Conservation (phyloP, 2,888 invertebrate species). For the Pomacea canaliculata region DNA sequence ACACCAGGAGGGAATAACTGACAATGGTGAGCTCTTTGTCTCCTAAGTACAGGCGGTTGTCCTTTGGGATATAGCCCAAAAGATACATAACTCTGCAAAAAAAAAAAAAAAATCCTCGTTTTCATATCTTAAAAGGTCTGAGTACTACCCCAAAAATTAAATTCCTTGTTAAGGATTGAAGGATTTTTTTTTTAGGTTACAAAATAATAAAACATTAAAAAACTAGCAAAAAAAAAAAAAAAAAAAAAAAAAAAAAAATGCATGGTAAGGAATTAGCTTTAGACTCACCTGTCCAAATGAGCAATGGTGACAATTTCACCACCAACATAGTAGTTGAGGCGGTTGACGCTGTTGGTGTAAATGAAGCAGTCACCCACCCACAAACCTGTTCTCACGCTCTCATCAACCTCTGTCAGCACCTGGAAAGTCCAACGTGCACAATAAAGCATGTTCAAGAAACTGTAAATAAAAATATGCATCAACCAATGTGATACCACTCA, state of each 20-base stretch:
- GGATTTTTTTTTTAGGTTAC: too few species aligned
- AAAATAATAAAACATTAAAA: too few species aligned
- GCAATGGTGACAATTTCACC: constrained; percentile 99
- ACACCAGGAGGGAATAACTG: constrained; percentile 86
- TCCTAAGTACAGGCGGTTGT: constrained; percentile 94
- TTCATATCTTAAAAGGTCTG: not conserved
- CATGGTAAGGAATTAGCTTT: not conserved
- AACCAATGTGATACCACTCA: not conserved
- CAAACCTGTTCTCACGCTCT: constrained; percentile 91
- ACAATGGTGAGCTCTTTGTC: constrained; percentile 93
- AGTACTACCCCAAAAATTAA: too few species aligned
- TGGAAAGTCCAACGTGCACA: constrained; percentile 58
- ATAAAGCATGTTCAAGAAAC: not conserved
- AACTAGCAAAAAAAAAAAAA: too few species aligned
- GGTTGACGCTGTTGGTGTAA: constrained; percentile 96
- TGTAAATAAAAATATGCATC: not conserved
- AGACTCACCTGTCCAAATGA: constrained; percentile 83
- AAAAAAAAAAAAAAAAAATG: not conserved
- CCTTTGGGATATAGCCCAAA: constrained; percentile 94
- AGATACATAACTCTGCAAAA: constrained; percentile 88
- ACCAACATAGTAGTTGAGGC: constrained; percentile 98
- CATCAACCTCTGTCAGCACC: constrained; percentile 89
- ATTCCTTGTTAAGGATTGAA: too few species aligned
- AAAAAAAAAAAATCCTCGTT: not conserved
- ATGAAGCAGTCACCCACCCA: constrained; percentile 99